Percentiles rank a stretch among this genome's conserved stretches.
Conservation (phyloP, 2,888 invertebrate genomes). For the Aspidiotus destructor region DNA sequence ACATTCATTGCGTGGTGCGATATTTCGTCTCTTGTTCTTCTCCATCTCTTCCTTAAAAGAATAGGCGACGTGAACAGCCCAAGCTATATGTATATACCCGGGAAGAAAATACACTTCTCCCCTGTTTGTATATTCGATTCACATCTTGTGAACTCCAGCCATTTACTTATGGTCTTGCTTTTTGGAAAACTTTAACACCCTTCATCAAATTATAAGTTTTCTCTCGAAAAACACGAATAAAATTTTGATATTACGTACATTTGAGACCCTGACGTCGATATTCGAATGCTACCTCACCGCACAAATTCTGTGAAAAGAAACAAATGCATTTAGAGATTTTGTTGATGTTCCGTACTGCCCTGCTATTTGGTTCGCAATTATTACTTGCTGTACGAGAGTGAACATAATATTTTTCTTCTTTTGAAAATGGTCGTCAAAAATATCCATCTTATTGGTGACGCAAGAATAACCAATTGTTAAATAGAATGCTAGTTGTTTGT, state of each 20-base stretch:
- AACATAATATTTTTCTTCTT: too few species aligned
- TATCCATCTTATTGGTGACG: too few species aligned
- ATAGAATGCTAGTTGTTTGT: too few species aligned
- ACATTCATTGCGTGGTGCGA: conserved; percentile 6
- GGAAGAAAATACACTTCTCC: conserved; percentile 19
- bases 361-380: too few species aligned
- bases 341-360: too few species aligned
- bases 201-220: conserved; percentile 30
- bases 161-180: conserved; percentile 29
- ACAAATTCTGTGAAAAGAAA: too few species aligned
- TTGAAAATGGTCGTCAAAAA: too few species aligned
- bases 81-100: conserved; percentile 5
- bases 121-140: conserved; percentile 30
- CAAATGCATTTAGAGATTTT: too few species aligned
- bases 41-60: not conserved
- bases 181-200: conserved; percentile 28
- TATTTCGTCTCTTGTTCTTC: conserved; percentile 13
- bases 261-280: too few species aligned
- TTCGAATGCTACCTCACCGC: too few species aligned
- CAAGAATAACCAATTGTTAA: too few species aligned
- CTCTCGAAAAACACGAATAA: conserved; percentile 27
- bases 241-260: conserved; percentile 11
- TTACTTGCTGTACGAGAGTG: too few species aligned
- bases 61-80: not conserved
- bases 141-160: conserved; percentile 27